Base-by-base conservation (phyloP, 2,113 vertebrate species). In the Sylvia atricapilla region DNA sequence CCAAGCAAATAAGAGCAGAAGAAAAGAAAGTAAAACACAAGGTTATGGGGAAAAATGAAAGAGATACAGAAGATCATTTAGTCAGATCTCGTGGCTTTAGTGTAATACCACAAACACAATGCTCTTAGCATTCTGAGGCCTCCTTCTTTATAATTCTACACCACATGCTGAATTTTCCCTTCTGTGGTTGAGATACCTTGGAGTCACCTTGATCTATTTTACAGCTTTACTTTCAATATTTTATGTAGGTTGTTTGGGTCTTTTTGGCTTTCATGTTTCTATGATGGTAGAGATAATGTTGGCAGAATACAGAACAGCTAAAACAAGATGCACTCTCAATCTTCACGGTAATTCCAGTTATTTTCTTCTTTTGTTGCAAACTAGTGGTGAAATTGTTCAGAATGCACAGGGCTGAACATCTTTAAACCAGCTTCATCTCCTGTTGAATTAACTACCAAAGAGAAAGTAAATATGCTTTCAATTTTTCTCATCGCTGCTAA, bases 391-490 rank as follows among this genome's bases (percentile, higher is more conserved):
- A 93, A 83, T 62, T 7, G 7, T 53, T 93, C 59, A 62, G 80
- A 67, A 7, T 31, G 74, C 35, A 15, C 3, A 11, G 25, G 10
- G 22, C 41, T 69, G n/a, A 77, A 59, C 50, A 9, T 46, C 78
- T 77, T 80, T 55, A 49, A 50, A 79, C 52, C 55, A 80, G 15
- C 49, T 88, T 83, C 66, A 37, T 19, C 18, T 90, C 63, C 79
- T 59, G 43, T 55, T 89, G 74, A 59, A 89, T 70, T 75, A 84
- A 93, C 87, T 87, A 59, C 27, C 53, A 62, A 91, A 90, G 46
- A 50, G 91, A 78, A 87, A 39, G 91, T 93, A 93, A 91, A 64
- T 95, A 60, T 60, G n/a, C 31, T 87, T 94, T 93, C 37, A 23
- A 4, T 78, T 92, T 69, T 93, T 92, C 58, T 90, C 10, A 52